Base-by-base conservation (phyloP, 2,888 invertebrate genomes). In the Erynnis tages region DNA sequence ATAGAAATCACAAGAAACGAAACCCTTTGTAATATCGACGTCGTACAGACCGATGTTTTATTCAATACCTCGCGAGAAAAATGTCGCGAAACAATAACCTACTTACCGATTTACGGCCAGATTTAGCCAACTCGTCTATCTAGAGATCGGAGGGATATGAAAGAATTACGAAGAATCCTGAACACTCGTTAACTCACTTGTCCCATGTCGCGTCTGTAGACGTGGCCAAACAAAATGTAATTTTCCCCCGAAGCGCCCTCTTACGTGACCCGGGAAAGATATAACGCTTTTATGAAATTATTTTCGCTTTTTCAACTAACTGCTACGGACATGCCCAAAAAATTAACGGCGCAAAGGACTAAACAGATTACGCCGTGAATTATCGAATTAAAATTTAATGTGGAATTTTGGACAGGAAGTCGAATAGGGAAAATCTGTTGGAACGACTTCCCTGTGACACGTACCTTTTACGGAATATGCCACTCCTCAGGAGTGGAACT, bases 181-280 rank as follows among this genome's bases (percentile, higher is more conserved):
- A 78, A 80, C 80, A 82, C 77, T 83, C 82, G 81, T 79, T 87
- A 88, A 86, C 79, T 76, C 73, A 79, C 87, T 87, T 85, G 85
- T 84, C 87, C 85, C 80, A 71, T 76, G 83, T 80, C 81, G 75
- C 70, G 69, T 63, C 59, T 65, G 68, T 68, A 79, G 71, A 82
- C 84, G 84, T 82, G 83, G 82, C 80, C 79, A 83, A 86, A 84
- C 87, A 86, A 84, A 88, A 88, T 87, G 83, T 88, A 87, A 88
- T 87, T 87, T 86, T 80, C 78, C 71, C 74, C 83, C 80, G 75
- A 79, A 82, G 82, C 82, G 76, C 71, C 75, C 82, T 79, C 82
- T 85, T 86, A 87, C 88, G 88, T 88, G 88, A 88, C 87, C 85
- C 83, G 74, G 74, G 76, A 73, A 82, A 84, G 82, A 86, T 87